Base-by-base conservation (phyloP, 1,140 invertebrate species). In the Drosophila simulans region DNA sequence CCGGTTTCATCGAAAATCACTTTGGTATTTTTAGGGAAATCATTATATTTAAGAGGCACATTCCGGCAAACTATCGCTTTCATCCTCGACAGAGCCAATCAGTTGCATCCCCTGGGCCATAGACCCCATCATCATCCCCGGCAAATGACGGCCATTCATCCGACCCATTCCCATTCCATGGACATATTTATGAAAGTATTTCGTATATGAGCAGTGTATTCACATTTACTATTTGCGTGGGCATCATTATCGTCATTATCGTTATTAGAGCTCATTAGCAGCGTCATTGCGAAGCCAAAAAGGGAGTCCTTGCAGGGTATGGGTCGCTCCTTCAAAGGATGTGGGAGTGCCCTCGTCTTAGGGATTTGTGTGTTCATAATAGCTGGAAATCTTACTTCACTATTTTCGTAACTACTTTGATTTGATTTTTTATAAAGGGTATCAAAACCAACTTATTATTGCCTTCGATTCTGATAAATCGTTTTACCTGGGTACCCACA, bases 251-350 rank as follows among this genome's bases (percentile, higher is more conserved):
- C 74, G 56, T 80, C 73, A 88, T 85, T 88, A 78, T 82, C 64
- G 70, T 86, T 86, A 86, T 88, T 88, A 82, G 74, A 82, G 58
- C 83, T 88, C 82, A 86, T 86, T 86, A 86, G 82, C 74, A 85
- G 56, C 70, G 75, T 68, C 62, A 69, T 65, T 70, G 65, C 37
- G 54, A 46, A 42, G 54, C 34, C 45, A 15, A 56, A 57, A 63
- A 42, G 54, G 75, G 65, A 60, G 35, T 56, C 42, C 17, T 63
- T 59, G 42, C 52, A 31, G 45, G 37, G 27, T 35, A 57, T 34
- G 35, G 34, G 7, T 65, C 37, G 20, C 46, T 49, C 31, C 40
- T 64, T 10, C 22, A 43, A 37, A 39, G 34, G 35, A 25, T 51
- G 42, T 15, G 17, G 13, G 64, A 1, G 31, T 31, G 31, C 31